Conservation (phyloP, 2,888 invertebrate genomes). For the Polyommatus icarus region DNA sequence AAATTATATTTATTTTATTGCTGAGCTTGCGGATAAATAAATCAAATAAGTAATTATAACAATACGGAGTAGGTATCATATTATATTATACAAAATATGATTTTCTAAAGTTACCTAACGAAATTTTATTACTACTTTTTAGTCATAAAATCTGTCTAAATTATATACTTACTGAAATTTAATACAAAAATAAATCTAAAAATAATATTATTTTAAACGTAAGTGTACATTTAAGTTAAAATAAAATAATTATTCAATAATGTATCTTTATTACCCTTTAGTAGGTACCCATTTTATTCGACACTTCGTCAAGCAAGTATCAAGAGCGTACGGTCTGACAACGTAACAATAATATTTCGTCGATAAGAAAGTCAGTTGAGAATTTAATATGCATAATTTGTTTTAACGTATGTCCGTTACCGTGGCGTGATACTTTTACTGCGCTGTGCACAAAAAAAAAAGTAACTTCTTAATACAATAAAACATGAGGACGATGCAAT, state of each 20-base stretch:
- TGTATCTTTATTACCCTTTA: no score
- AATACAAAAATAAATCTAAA: background rate
- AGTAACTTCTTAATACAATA: slow-evolving; percentile 35
- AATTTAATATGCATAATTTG: slow-evolving; percentile 74
- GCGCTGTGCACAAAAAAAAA: slow-evolving; percentile 30
- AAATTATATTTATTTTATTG: background rate
- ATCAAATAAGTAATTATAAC: background rate
- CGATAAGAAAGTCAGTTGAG: slow-evolving; percentile 78
- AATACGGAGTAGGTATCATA: background rate
- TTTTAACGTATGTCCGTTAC: slow-evolving; percentile 57
- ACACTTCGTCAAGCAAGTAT: slow-evolving; percentile 46
- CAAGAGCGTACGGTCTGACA: slow-evolving; percentile 47
- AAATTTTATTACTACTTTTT: background rate
- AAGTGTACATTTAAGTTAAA: no score
- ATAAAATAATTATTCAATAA: no score
- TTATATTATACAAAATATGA: background rate
- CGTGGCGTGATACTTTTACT: slow-evolving; percentile 36
- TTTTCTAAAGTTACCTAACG: background rate
- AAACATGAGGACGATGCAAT: slow-evolving; percentile 36
- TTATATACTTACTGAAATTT: background rate
- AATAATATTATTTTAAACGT: background rate
- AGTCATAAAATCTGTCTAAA: background rate
- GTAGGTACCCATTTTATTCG: no score
- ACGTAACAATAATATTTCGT: slow-evolving; percentile 54
- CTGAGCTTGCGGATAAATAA: background rate